phyloP scores from a whole-genome alignment of 2,113 vertebrate genomes.

The Oryzias woworae region DNA sequence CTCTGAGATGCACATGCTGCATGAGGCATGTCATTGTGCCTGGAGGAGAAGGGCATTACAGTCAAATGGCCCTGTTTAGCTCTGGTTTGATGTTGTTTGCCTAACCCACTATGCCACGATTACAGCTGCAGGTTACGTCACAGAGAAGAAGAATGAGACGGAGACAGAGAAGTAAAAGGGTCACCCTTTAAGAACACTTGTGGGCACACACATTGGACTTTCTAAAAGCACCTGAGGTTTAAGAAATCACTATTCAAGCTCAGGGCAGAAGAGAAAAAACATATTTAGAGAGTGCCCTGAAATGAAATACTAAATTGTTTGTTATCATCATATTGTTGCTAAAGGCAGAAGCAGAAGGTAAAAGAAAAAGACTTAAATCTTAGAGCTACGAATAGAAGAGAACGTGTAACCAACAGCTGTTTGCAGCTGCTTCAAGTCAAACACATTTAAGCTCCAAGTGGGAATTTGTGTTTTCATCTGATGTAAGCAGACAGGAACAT shows the following conservation, averaged over 20 bases:
- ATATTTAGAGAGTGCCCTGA: too few species aligned
- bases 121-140: slow-evolving; percentile 41
- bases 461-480: too few species aligned
- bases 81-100: slow-evolving; percentile 33
- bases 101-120: slow-evolving; percentile 43
- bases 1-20: slow-evolving; percentile 30
- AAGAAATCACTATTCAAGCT: too few species aligned
- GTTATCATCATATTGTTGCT: neutral
- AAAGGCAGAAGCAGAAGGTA: neutral
- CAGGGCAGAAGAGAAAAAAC: too few species aligned
- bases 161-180: neutral
- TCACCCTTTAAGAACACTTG: slow-evolving; percentile 39
- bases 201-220: slow-evolving; percentile 1
- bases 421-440: too few species aligned
- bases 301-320: too few species aligned
- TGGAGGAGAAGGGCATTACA: slow-evolving; percentile 32
- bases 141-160: slow-evolving; percentile 1
- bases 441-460: too few species aligned
- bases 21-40: slow-evolving; percentile 39
- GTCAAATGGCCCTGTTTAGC: slow-evolving; percentile 46
- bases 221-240: too few species aligned
- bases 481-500: too few species aligned
- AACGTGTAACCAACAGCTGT: neutral
- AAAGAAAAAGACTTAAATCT: neutral
- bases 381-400: neutral